Conservation (phyloP, 2,888 invertebrate species). For the Agrotis puta region DNA sequence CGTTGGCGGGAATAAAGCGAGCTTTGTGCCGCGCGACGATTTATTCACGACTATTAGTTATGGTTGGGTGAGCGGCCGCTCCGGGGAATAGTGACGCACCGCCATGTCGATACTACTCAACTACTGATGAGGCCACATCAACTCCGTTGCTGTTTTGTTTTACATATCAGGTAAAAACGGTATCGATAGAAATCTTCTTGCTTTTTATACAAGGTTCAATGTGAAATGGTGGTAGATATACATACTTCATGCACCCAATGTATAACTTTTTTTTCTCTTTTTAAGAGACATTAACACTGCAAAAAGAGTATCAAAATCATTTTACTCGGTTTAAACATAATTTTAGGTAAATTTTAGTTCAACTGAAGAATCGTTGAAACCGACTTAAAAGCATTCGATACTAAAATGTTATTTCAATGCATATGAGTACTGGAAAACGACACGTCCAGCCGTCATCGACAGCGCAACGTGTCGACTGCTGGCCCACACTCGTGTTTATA, state of each 20-base stretch:
- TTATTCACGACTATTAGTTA: constrained; percentile 90
- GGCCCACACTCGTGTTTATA: constrained; percentile 52
- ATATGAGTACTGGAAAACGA: neutral
- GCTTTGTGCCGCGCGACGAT: constrained; percentile 85
- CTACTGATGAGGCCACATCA: neutral
- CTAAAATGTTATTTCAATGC: constrained; percentile 9
- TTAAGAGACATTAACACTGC: no score
- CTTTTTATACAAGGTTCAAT: neutral
- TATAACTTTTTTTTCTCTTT: no score
- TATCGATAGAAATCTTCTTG: neutral
- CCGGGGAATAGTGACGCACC: constrained; percentile 72
- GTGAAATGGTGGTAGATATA: neutral
- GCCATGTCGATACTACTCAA: constrained; percentile 32
- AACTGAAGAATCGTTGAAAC: neutral
- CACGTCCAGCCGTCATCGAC: constrained; percentile 8
- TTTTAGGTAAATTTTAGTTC: neutral
- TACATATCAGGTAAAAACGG: no score
- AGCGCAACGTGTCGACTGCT: constrained; percentile 58
- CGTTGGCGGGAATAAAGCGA: constrained; percentile 79
- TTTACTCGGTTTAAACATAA: neutral
- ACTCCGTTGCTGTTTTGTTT: neutral
- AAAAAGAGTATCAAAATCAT: neutral
- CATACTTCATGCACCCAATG: no score
- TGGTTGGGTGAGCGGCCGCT: constrained; percentile 83
- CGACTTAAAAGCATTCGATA: neutral